These are phyloP conservation scores for Cephus rjabovi DNA, from an alignment of 2,888 invertebrate species.

Conservation along the genomic window DNA sequence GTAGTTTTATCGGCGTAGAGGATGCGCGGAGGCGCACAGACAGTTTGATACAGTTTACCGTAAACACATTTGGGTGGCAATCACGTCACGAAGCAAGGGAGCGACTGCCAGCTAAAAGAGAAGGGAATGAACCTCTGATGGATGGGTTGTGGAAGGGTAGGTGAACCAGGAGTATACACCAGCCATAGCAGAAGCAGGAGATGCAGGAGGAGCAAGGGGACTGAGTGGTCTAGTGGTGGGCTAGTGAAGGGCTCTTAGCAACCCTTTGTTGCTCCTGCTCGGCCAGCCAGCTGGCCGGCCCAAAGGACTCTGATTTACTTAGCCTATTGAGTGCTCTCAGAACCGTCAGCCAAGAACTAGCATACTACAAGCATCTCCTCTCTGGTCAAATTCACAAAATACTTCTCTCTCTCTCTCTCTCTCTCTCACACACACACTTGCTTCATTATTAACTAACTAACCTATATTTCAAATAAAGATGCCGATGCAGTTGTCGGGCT, in stretches of 20 bases:
- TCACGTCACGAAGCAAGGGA: conserved; percentile 57
- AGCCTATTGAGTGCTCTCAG: conserved; percentile 54
- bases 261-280: conserved; percentile 62
- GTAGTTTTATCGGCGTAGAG: conserved; percentile 25
- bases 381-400: not conserved
- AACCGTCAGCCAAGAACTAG: conserved; percentile 48
- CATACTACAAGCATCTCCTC: not conserved
- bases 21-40: conserved; percentile 40
- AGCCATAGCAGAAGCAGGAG: conserved; percentile 26
- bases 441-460: too few species aligned
- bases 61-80: conserved; percentile 66
- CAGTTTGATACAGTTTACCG: conserved; percentile 65
- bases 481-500: too few species aligned
- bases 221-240: conserved; percentile 45
- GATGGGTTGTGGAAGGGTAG: conserved; percentile 33
- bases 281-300: conserved; percentile 39
- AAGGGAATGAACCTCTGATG: conserved; percentile 21
- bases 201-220: conserved; percentile 47
- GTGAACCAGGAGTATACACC: conserved; percentile 29
- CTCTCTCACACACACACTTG: too few species aligned
- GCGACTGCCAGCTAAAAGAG: conserved; percentile 24
- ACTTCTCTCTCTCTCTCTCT: not conserved
- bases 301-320: conserved; percentile 62
- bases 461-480: too few species aligned
- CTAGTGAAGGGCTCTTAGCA: conserved; percentile 62